Evolutionary conservation across 2,113 vertebrate genomes (phyloP).

Genomic region (Oostethus manadensis): DNA sequence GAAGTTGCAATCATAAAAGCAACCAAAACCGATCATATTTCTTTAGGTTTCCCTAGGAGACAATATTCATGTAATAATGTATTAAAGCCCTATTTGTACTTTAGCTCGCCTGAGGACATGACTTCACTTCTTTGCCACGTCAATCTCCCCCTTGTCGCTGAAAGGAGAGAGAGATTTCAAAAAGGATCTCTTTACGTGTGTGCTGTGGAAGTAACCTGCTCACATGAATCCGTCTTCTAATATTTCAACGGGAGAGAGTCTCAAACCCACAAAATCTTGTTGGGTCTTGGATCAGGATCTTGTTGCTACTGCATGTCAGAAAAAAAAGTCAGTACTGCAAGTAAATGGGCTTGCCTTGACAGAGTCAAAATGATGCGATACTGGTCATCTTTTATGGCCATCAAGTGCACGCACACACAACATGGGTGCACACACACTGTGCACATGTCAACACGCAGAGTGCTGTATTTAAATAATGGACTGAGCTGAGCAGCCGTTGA

Average conservation of each 20-base stretch:
- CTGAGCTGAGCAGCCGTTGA: constrained; percentile 33
- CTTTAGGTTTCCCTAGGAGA: no score
- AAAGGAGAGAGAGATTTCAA: neutral
- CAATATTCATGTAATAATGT: no score
- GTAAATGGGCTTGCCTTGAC: neutral
- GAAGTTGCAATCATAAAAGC: no score
- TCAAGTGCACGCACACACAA: neutral
- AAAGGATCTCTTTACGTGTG: constrained; percentile 4
- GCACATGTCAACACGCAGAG: constrained; percentile 11
- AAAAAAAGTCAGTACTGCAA: no score
- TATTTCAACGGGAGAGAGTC: constrained; percentile 4
- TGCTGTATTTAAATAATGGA: constrained; percentile 52
- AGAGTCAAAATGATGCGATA: no score
- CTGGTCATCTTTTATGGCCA: neutral
- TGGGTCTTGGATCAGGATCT: no score
- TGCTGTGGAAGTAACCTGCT: constrained; percentile 13
- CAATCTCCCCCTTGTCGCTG: no score
- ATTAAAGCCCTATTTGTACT: no score
- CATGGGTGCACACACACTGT: neutral
- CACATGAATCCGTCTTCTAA: constrained; percentile 11
- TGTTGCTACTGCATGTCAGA: constrained; percentile 27
- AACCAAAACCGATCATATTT: no score
- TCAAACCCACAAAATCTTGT: neutral
- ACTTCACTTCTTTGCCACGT: constrained; percentile 40
- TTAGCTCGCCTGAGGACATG: constrained; percentile 6